Evolutionary conservation across 35 echinoderm and acorn worm genomes (phyloP).

Genomic region (Ophiothrix spiculata): DNA sequence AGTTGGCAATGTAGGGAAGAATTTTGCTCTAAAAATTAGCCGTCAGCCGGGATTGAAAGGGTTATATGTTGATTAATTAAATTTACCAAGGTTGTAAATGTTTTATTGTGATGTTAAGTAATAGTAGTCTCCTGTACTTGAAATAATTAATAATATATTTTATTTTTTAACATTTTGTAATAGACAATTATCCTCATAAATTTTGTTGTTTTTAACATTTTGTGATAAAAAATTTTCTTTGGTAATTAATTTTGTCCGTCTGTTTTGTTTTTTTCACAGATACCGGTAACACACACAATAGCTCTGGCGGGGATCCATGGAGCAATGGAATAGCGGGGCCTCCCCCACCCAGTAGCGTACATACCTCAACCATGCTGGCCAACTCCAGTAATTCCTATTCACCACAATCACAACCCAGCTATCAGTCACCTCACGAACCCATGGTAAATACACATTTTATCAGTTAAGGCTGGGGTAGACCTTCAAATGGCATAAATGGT

Average conservation of each 20-base stretch:
- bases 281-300: conserved; percentile 26
- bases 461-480: no score
- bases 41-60: no score
- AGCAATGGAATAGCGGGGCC: conserved; percentile 11
- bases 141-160: no score
- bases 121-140: no score
- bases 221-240: neutral
- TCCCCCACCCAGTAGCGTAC: conserved; percentile 28
- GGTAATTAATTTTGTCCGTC: neutral
- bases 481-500: no score
- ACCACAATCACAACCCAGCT: conserved; percentile 17
- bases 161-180: no score
- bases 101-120: neutral
- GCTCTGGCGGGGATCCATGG: conserved; percentile 31
- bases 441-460: conserved; percentile 51
- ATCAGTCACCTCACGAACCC: conserved; percentile 36
- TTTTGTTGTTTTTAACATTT: neutral
- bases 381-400: conserved; percentile 35
- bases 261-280: conserved; percentile 12
- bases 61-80: no score
- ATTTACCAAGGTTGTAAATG: no score
- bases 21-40: no score
- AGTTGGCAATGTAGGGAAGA: no score
- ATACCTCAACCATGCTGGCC: conserved; percentile 34
- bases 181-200: no score